These are phyloP conservation scores for Drosophila lacteicornis DNA, from an alignment of 1,140 invertebrate genomes.

Conservation along the genomic window DNA sequence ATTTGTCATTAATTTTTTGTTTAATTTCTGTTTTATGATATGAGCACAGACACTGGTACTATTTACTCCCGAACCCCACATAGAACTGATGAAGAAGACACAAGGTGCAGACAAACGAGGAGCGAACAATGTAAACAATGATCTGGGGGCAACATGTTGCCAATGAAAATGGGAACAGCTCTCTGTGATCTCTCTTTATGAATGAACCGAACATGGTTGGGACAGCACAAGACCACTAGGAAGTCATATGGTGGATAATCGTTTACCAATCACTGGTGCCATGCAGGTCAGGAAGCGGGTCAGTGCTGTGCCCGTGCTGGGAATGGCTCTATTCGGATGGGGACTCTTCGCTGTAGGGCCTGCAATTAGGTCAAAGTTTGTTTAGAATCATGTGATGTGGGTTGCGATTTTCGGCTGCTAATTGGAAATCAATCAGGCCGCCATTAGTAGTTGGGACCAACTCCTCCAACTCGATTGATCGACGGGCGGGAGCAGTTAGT, in stretches of 20 bases:
- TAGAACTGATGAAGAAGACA: constrained; percentile 32
- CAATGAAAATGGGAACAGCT: constrained; percentile 9
- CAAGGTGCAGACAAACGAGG: constrained; percentile 14
- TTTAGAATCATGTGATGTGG: constrained; percentile 69
- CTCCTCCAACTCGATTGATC: constrained; percentile 10
- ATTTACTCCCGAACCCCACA: constrained; percentile 27
- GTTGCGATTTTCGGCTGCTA: constrained; percentile 47
- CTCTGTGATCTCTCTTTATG: constrained; percentile 34
- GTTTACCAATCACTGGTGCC: constrained; percentile 84
- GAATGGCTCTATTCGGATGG: constrained; percentile 28
- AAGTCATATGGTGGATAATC: background rate
- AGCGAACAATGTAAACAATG: constrained; percentile 39
- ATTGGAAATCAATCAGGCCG: constrained; percentile 76
- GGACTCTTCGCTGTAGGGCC: constrained; percentile 36
- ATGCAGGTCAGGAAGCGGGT: constrained; percentile 83
- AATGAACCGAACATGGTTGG: constrained; percentile 46
- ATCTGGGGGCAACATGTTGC: constrained; percentile 42
- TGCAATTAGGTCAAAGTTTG: constrained; percentile 74
- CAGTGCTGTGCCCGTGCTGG: constrained; percentile 71
- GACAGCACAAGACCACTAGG: constrained; percentile 24
- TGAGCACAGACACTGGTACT: constrained; percentile 13
- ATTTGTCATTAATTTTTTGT: background rate
- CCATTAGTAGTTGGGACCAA: constrained; percentile 54
- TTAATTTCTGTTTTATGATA: constrained; percentile 1
- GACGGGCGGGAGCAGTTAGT: constrained; percentile 7